Percentiles rank a stretch among this genome's conserved stretches.
These are phyloP conservation scores for Pantala flavescens DNA, from an alignment of 1,140 invertebrate species.

Conservation along the genomic window DNA sequence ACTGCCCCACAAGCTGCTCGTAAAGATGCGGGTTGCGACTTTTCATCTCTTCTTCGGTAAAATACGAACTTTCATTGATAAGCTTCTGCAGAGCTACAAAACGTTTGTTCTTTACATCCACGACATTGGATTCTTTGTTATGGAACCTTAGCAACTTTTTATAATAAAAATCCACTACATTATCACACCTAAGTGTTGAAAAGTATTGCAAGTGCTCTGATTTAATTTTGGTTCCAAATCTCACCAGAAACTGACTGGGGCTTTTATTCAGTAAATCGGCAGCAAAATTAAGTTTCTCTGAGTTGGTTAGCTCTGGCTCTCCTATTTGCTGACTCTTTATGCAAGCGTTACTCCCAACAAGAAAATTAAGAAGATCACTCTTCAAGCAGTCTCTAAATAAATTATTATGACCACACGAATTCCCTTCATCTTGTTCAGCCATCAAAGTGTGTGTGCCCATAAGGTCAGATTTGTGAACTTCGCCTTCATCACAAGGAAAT, in stretches of 20 bases:
- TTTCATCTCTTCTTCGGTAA: constrained; percentile 88
- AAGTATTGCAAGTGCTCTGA: constrained; percentile 58
- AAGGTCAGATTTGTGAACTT: no score
- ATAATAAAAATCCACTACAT: constrained; percentile 49
- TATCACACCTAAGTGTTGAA: constrained; percentile 34
- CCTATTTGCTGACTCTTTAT: constrained; percentile 70
- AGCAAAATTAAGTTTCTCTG: constrained; percentile 61
- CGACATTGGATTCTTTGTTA: constrained; percentile 32
- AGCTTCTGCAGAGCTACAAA: constrained; percentile 71
- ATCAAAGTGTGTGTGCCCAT: no score
- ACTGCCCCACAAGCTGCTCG: constrained; percentile 77
- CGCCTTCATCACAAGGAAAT: no score
- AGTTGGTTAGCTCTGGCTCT: constrained; percentile 54
- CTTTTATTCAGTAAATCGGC: constrained; percentile 51
- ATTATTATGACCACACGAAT: no score
- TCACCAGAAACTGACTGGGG: constrained; percentile 54
- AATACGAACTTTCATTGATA: constrained; percentile 61
- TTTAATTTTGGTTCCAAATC: constrained; percentile 63
- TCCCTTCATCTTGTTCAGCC: no score
- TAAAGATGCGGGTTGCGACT: constrained; percentile 78
- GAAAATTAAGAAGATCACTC: not conserved
- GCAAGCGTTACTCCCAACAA: not conserved
- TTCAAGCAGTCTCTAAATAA: not conserved
- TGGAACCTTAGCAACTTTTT: constrained; percentile 43
- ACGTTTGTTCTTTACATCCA: constrained; percentile 65